phyloP scores from a whole-genome alignment of 2,113 vertebrate species.

The Abramis brama region DNA sequence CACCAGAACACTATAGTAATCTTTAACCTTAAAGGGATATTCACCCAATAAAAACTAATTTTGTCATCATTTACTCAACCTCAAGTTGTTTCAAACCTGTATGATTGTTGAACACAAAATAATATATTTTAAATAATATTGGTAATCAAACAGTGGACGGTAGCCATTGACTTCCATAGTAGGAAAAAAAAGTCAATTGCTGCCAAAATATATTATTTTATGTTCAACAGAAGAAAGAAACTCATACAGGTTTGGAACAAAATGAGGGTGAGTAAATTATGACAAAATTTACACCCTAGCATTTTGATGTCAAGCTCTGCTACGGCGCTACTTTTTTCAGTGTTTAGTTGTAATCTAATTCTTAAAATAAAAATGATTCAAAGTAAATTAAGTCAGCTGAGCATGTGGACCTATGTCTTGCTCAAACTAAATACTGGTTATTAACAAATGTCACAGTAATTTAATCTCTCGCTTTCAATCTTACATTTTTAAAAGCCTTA shows the following conservation, averaged over 20 bases:
- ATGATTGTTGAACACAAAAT: too few species aligned
- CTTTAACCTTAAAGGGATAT: neutral
- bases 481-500: conserved; percentile 28
- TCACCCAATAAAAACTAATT: too few species aligned
- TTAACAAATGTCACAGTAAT: conserved; percentile 22
- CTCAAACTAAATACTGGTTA: neutral
- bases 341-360: conserved; percentile 18
- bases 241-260: too few species aligned
- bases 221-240: too few species aligned
- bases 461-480: conserved; percentile 22
- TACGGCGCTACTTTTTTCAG: neutral
- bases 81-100: too few species aligned
- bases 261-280: too few species aligned
- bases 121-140: too few species aligned
- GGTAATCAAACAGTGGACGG: too few species aligned
- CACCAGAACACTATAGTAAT: neutral
- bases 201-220: too few species aligned
- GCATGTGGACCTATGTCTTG: neutral
- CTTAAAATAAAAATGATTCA: neutral
- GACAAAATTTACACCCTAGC: neutral
- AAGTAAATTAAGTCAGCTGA: neutral
- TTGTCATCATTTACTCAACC: too few species aligned
- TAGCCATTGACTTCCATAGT: too few species aligned
- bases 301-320: neutral
- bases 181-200: too few species aligned